phyloP scores from a whole-genome alignment of 2,113 vertebrate species.

The Ondatra zibethicus region DNA sequence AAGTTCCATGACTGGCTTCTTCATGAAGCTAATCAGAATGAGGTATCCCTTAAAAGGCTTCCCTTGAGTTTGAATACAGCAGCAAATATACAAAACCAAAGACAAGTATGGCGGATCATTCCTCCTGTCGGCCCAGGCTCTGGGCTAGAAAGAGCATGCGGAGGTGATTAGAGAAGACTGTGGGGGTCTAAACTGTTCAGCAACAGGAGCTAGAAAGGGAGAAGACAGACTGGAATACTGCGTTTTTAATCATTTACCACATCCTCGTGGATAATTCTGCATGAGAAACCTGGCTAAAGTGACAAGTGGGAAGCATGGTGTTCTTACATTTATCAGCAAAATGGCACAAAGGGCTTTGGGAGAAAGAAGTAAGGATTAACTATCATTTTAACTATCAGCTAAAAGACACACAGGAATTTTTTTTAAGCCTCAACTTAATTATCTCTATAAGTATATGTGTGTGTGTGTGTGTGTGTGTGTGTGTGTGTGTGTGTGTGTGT shows the following conservation, averaged over 20 bases:
- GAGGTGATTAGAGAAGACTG: neutral
- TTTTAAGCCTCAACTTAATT: slow-evolving; percentile 21
- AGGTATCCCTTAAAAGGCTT: neutral
- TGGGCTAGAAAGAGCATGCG: neutral
- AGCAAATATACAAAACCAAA: neutral
- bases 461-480: neutral
- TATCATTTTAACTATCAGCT: neutral
- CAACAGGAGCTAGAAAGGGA: neutral
- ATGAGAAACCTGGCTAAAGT: neutral
- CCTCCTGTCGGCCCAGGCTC: neutral
- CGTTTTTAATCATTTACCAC: neutral
- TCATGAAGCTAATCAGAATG: slow-evolving; percentile 32
- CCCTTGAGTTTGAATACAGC: neutral
- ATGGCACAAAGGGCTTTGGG: neutral
- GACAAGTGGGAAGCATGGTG: neutral
- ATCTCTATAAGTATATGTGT: neutral
- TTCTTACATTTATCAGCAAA: slow-evolving; percentile 39
- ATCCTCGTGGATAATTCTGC: neutral
- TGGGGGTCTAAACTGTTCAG: neutral
- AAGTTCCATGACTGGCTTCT: neutral
- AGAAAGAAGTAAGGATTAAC: slow-evolving; percentile 35
- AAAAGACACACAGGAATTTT: slow-evolving; percentile 3
- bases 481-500: neutral
- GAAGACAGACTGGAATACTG: neutral
- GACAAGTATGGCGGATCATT: neutral